Evolutionary conservation across 2,888 invertebrate genomes (phyloP).

Genomic region (Osmoderma eremita): DNA sequence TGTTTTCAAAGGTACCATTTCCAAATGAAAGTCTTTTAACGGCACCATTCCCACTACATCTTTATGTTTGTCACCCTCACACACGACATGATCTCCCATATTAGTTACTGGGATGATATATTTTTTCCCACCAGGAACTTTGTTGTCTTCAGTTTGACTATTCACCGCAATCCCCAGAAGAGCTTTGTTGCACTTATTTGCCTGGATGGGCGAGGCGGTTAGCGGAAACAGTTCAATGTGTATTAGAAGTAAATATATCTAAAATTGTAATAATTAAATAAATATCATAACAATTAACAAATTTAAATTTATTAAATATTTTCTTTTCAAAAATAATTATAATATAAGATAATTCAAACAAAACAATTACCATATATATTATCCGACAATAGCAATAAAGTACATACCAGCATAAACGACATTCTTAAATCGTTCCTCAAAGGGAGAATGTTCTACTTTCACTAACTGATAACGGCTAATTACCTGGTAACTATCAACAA

Average conservation of each 20-base stretch:
- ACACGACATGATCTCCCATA: background rate
- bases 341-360: background rate
- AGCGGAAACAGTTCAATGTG: background rate
- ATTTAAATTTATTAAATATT: too few relatives aligned
- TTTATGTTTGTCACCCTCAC: background rate
- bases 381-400: too few relatives aligned
- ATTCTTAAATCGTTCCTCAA: slow-evolving; percentile 24
- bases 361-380: background rate
- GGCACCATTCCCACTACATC: slow-evolving; percentile 15
- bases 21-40: slow-evolving; percentile 15
- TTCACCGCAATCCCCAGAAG: slow-evolving; percentile 5
- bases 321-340: background rate
- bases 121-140: background rate
- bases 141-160: background rate
- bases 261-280: background rate
- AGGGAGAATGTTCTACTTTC: slow-evolving; percentile 13
- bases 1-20: slow-evolving; percentile 21
- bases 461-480: slow-evolving; percentile 30
- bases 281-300: background rate
- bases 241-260: background rate
- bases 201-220: background rate
- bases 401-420: slow-evolving; percentile 21
- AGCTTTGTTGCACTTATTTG: background rate
- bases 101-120: slow-evolving; percentile 27
- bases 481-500: slow-evolving; percentile 15